These are phyloP conservation scores for Xenus cinereus DNA, from an alignment of 2,113 vertebrate genomes.

Conservation along the genomic window DNA sequence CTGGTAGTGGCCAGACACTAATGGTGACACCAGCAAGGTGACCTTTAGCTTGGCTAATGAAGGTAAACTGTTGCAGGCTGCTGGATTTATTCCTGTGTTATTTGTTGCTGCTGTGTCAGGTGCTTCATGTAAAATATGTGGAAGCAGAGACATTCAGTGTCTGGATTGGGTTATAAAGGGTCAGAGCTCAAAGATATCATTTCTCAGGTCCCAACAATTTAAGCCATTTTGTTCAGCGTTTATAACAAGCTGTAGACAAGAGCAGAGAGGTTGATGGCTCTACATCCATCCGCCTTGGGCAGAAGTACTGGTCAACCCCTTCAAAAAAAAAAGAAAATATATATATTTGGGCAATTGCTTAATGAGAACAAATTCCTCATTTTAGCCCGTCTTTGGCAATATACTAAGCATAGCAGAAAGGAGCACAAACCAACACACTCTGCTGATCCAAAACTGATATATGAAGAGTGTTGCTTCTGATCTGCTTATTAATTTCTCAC, in stretches of 20 bases:
- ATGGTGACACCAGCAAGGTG: background rate
- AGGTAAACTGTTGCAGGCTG: background rate
- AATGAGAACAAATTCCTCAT: background rate
- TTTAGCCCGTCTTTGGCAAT: background rate
- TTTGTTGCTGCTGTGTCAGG: constrained; percentile 49
- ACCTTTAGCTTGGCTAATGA: constrained; percentile 38
- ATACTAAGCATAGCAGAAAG: background rate
- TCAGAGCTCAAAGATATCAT: constrained; percentile 50
- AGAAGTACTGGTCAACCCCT: background rate
- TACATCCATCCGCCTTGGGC: background rate
- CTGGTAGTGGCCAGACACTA: background rate
- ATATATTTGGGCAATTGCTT: background rate
- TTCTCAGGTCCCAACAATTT: constrained; percentile 35
- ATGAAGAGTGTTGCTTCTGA: fast-evolving
- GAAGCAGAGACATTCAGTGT: background rate
- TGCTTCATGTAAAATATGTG: background rate
- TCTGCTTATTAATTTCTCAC: background rate
- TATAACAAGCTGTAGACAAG: constrained; percentile 3
- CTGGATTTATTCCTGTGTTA: constrained; percentile 8
- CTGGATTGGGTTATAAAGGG: constrained; percentile 54
- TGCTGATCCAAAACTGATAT: background rate
- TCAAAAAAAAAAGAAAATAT: background rate
- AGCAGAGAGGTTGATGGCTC: background rate
- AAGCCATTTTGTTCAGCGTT: background rate
- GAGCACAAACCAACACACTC: background rate